Conservation (phyloP, 2,888 invertebrate genomes). For the Sipunculus nudus region DNA sequence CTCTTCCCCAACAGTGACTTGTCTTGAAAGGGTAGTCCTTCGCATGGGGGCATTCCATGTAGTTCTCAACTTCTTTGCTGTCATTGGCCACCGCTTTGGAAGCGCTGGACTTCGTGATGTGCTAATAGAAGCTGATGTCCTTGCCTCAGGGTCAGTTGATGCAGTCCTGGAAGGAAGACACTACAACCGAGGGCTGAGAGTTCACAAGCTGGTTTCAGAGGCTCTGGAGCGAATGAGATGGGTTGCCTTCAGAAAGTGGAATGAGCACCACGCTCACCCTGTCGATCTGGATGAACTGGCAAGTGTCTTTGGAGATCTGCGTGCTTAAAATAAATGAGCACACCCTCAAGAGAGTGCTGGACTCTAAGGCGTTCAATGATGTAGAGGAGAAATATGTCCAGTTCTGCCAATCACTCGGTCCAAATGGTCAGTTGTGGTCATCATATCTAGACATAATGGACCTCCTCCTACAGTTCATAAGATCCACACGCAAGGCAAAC, state of each 20-base stretch:
- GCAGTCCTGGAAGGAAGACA: background rate
- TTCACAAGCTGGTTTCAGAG: background rate
- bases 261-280: background rate
- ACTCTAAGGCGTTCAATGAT: too few species aligned
- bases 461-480: too few species aligned
- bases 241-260: background rate
- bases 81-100: background rate
- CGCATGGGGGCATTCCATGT: conserved; percentile 3
- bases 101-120: background rate
- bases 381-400: too few species aligned
- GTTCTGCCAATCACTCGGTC: too few species aligned
- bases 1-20: background rate
- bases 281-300: too few species aligned
- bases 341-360: too few species aligned
- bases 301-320: too few species aligned
- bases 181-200: background rate
- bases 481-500: background rate
- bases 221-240: background rate
- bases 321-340: too few species aligned
- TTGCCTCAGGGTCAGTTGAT: conserved; percentile 1
- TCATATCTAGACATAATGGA: too few species aligned
- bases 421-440: too few species aligned
- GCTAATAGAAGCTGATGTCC: background rate
- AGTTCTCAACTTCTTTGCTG: background rate
- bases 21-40: background rate